Conservation (phyloP, 2,888 invertebrate species). For the Ophioninae sp. region DNA sequence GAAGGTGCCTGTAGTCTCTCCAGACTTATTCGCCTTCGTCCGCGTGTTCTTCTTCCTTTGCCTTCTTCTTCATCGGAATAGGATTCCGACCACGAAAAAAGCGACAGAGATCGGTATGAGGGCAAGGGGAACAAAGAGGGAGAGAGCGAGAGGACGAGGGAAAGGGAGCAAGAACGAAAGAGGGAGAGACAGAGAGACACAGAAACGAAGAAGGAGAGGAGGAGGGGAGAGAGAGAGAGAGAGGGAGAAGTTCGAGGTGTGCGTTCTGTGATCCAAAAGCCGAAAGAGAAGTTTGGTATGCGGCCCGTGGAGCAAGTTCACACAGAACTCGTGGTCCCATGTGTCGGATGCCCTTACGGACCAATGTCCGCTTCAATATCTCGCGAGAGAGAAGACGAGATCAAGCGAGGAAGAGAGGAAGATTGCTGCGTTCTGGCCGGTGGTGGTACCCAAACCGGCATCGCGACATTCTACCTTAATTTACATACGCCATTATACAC, state of each 20-base stretch:
- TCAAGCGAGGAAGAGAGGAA: constrained; percentile 32
- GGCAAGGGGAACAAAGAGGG: constrained; percentile 11
- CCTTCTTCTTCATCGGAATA: constrained; percentile 16
- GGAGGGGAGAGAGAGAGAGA: constrained; percentile 47
- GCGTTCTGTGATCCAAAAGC: constrained; percentile 63
- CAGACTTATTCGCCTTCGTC: constrained; percentile 27
- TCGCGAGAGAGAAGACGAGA: constrained; percentile 27
- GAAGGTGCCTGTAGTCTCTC: constrained; percentile 49
- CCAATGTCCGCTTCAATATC: constrained; percentile 44
- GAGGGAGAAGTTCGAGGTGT: constrained; percentile 55
- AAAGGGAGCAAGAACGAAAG: constrained; percentile 52
- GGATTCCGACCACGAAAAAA: constrained; percentile 26
- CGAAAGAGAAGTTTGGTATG: constrained; percentile 76
- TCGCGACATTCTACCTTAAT: constrained; percentile 72
- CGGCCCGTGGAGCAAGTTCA: constrained; percentile 77
- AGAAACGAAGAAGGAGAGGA: constrained; percentile 18
- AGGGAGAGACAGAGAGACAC: constrained; percentile 46
- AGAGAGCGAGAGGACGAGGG: no score
- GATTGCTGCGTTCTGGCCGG: constrained; percentile 59
- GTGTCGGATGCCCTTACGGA: constrained; percentile 41
- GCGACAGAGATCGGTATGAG: constrained; percentile 36
- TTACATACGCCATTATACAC: constrained; percentile 75
- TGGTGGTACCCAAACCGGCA: constrained; percentile 67
- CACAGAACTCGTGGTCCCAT: constrained; percentile 67
- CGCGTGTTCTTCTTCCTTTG: constrained; percentile 19